phyloP scores from a whole-genome alignment of 2,888 invertebrate species.

The Hirtodrosophila confusa region DNA sequence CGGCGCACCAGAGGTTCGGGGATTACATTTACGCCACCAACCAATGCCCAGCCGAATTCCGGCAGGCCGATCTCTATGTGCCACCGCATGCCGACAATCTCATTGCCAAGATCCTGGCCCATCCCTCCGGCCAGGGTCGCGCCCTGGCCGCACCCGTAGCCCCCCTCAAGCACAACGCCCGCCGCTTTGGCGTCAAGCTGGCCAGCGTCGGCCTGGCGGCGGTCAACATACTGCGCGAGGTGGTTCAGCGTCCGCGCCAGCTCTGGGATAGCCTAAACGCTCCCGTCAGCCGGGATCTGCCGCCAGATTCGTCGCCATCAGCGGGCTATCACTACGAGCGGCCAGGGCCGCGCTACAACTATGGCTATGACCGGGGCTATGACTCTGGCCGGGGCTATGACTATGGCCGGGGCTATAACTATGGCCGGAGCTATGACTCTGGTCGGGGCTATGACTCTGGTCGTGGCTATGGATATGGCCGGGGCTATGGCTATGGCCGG shows the following conservation, averaged over 20 bases:
- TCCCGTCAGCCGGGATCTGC: constrained; percentile 66
- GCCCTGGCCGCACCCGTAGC: constrained; percentile 45
- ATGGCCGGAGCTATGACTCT: constrained; percentile 9
- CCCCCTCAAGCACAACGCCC: constrained; percentile 60
- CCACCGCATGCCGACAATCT: constrained; percentile 80
- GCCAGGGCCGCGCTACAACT: constrained; percentile 26
- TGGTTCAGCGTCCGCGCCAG: constrained; percentile 70
- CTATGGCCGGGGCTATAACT: constrained; percentile 42
- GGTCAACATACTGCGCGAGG: constrained; percentile 81
- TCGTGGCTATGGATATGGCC: constrained; percentile 24
- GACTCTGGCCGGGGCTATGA: constrained; percentile 40
- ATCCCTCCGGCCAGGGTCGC: constrained; percentile 59
- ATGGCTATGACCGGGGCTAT: constrained; percentile 10
- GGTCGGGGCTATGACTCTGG: constrained; percentile 52
- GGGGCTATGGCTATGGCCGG: constrained; percentile 18
- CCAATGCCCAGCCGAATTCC: constrained; percentile 77
- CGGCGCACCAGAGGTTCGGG: constrained; percentile 87
- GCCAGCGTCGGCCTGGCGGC: constrained; percentile 83
- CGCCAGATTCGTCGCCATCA: constrained; percentile 31
- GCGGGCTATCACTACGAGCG: constrained; percentile 57
- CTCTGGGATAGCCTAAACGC: constrained; percentile 73
- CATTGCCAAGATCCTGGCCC: constrained; percentile 75
- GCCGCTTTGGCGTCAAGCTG: constrained; percentile 81
- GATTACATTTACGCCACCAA: constrained; percentile 68
- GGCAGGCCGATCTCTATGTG: constrained; percentile 81